Evolutionary conservation across 2,888 invertebrate genomes (phyloP).

Genomic region (Elegia similella): DNA sequence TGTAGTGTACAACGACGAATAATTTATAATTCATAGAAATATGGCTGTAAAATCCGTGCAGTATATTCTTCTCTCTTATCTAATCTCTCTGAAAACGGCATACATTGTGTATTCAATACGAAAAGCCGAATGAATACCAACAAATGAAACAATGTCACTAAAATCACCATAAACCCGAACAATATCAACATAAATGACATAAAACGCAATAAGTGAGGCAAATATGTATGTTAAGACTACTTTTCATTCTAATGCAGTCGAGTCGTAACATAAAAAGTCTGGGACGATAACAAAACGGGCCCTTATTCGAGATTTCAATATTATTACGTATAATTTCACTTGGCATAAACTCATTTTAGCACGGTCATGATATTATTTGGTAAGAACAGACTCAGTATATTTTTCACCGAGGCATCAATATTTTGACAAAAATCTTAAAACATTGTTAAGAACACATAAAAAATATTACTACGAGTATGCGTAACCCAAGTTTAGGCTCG

Average conservation of each 20-base stretch:
- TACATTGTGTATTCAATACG: neutral
- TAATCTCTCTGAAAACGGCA: neutral
- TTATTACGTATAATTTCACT: neutral
- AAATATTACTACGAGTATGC: too few species aligned
- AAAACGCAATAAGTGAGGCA: conserved; percentile 14
- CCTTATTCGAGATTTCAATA: neutral
- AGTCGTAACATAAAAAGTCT: conserved; percentile 36
- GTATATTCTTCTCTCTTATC: neutral
- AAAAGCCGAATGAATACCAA: neutral
- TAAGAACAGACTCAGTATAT: neutral
- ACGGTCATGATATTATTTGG: too few species aligned
- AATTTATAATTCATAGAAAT: too few species aligned
- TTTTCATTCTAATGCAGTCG: conserved; percentile 37
- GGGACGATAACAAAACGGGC: conserved; percentile 37
- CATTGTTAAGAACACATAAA: too few species aligned
- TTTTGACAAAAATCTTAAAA: too few species aligned
- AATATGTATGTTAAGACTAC: conserved; percentile 25
- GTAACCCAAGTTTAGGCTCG: too few species aligned
- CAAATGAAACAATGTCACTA: neutral
- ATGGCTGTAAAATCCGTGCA: too few species aligned
- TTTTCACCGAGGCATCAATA: neutral
- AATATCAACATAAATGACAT: neutral
- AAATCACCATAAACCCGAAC: neutral
- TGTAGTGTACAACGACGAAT: too few species aligned
- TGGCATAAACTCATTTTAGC: neutral